phyloP scores from a whole-genome alignment of 2,113 vertebrate species.

The Rafetus swinhoei region DNA sequence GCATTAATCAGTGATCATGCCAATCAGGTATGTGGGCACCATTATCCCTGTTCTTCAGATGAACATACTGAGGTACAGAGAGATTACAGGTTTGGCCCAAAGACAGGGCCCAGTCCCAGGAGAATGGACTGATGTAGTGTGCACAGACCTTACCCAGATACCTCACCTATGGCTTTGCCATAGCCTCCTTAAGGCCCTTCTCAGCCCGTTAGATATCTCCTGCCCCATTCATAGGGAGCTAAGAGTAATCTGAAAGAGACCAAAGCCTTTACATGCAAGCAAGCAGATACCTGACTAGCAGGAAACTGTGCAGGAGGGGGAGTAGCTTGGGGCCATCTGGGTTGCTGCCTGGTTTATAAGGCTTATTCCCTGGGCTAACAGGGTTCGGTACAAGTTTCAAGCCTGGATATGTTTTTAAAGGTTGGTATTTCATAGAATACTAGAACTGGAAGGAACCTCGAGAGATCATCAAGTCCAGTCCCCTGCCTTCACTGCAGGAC shows the following conservation, averaged over 20 bases:
- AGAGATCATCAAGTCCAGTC: too few relatives aligned
- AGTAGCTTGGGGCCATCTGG: not conserved
- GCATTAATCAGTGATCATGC: constrained; percentile 53
- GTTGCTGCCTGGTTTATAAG: not conserved
- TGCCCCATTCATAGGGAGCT: not conserved
- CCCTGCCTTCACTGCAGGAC: too few relatives aligned
- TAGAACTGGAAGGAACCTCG: too few relatives aligned
- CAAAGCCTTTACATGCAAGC: not conserved
- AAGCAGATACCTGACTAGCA: not conserved
- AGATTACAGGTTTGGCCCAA: not conserved
- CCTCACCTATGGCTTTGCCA: not conserved
- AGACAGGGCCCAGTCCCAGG: not conserved
- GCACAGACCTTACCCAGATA: not conserved
- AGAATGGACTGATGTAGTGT: not conserved
- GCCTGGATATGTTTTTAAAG: not conserved
- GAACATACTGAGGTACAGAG: not conserved
- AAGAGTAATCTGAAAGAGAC: too few relatives aligned
- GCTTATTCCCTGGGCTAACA: not conserved
- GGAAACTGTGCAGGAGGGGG: not conserved
- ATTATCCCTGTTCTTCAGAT: not conserved
- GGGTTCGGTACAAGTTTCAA: not conserved
- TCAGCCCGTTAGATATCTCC: not conserved
- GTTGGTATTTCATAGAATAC: not conserved
- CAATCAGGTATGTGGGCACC: not conserved
- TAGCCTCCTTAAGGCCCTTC: not conserved